A percentile compares a stretch with the other conserved stretches of the same genome.
Conservation (phyloP, 2,888 invertebrate genomes). For the Lissocephala sabroskyi region DNA sequence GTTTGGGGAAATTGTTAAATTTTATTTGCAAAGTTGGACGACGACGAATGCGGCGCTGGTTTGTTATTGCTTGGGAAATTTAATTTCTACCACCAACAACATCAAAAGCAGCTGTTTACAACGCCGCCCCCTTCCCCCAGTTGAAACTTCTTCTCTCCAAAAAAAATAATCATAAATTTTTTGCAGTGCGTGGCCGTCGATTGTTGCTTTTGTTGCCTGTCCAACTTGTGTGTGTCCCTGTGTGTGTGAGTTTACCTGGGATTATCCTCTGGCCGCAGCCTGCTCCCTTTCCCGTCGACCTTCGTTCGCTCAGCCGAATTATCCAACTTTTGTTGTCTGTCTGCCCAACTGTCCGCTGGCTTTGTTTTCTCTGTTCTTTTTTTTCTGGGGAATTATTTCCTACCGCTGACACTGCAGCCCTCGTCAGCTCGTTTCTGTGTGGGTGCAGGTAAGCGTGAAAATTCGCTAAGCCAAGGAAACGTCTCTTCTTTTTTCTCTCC, state of each 20-base stretch:
- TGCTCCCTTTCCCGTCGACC: conserved; percentile 32
- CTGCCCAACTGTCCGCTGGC: conserved; percentile 20
- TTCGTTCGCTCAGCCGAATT: conserved; percentile 47
- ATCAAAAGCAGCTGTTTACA: conserved; percentile 59
- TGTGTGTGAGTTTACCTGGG: conserved; percentile 46
- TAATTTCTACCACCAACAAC: conserved; percentile 44
- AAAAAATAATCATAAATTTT: conserved; percentile 44
- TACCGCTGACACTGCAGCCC: conserved; percentile 39
- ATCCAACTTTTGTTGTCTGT: conserved; percentile 40
- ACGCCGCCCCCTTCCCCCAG: no score
- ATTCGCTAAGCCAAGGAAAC: conserved; percentile 61
- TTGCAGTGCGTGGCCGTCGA: conserved; percentile 3
- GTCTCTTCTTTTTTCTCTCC: conserved; percentile 26
- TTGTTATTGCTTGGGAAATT: conserved; percentile 26
- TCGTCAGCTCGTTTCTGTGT: conserved; percentile 21
- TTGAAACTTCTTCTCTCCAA: no score
- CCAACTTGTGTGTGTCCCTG: conserved; percentile 3
- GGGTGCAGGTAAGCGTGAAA: conserved; percentile 60
- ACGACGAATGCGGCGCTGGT: conserved; percentile 1
- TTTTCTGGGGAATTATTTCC: conserved; percentile 52
- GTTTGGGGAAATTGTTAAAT: conserved; percentile 49
- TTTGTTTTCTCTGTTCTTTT: conserved; percentile 16
- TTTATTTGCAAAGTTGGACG: conserved; percentile 45
- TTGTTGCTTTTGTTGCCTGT: not conserved
- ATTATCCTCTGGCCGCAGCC: conserved; percentile 6